Evolutionary conservation across 2,113 vertebrate genomes (phyloP), one percentile per base, ranked within the genome.

Genomic region (Platysteira castanea): DNA sequence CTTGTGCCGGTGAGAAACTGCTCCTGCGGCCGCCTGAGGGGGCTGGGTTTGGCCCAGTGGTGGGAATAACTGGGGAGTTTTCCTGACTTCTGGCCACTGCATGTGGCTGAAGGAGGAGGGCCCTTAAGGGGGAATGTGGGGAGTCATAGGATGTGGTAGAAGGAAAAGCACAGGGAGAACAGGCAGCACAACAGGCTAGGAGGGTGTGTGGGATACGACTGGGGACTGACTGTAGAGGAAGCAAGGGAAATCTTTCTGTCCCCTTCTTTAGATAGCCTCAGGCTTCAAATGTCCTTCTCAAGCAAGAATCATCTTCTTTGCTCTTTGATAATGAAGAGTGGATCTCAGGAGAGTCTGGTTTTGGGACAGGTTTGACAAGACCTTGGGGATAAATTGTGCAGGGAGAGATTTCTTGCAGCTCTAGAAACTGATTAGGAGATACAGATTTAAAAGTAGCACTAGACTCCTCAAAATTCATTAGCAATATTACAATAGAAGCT

Each of bases 1-100:
- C 2, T 7, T 13, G 21, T 6, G 26, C 28, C 0, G 0, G 5
- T 8, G 28, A 30, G 42, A 33, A 84, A 11, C 28, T 64, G 77
- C 69, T 81, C n/a, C 81, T 49, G 69, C 24, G 6, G 81, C 49
- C 1, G 2, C 77, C 57, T 11, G 28, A 53, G 42, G 22, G 15
- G 47, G 33, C 68, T 61, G 76, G 3, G 16, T 8, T 39, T 65
- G 61, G 26, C 5, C 53, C 65, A 1, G 14, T 3, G 54, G 5
- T 46, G 50, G 35, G 24, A 75, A 12, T 13, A 56, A 5, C 13
- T 5, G 33, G 37, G 28, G 70, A 41, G 15, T 15, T 82, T 83
- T n/a, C 26, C 42, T 37, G 67, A 47, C 26, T 76, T 68, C 53
- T 90, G 60, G 35, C 44, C 11, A 6, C 42, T 67, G 31, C 10